These are phyloP conservation scores for Globia sparganii DNA, from an alignment of 2,888 invertebrate genomes.

Conservation along the genomic window DNA sequence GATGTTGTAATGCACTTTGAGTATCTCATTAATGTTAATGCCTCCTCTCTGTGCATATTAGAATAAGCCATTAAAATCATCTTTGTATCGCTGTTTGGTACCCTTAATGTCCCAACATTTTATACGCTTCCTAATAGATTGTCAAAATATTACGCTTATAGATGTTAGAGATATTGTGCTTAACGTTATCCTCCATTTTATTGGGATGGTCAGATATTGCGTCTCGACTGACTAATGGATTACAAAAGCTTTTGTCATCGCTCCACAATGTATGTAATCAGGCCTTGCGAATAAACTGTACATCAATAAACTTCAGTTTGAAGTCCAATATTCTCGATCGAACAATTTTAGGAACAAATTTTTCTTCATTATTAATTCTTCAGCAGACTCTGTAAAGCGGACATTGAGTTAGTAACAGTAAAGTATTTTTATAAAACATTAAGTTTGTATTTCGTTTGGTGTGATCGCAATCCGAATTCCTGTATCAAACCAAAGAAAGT, in stretches of 20 bases:
- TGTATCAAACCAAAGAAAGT: slow-evolving; percentile 30
- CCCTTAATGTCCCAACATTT: slow-evolving; percentile 30
- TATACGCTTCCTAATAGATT: slow-evolving; percentile 32
- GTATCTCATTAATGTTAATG: slow-evolving; percentile 63
- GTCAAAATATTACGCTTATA: slow-evolving; percentile 42
- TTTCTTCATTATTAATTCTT: slow-evolving; percentile 59
- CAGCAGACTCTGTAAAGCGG: slow-evolving; percentile 18
- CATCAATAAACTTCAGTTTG: slow-evolving; percentile 35
- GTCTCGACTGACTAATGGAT: slow-evolving; percentile 11
- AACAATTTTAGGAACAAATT: slow-evolving; percentile 37
- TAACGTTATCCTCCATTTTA: slow-evolving; percentile 20
- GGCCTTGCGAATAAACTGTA: slow-evolving; percentile 42
- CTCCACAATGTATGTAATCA: slow-evolving; percentile 30
- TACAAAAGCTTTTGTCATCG: slow-evolving; percentile 26
- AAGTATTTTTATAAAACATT: slow-evolving; percentile 44
- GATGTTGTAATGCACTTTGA: slow-evolving; percentile 76
- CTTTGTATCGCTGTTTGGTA: slow-evolving; percentile 56
- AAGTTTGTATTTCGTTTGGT: slow-evolving; percentile 49
- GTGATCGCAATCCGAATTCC: slow-evolving; percentile 46
- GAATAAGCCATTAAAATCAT: slow-evolving; percentile 60
- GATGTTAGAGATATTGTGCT: slow-evolving; percentile 35
- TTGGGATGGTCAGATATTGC: slow-evolving; percentile 19
- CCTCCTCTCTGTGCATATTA: slow-evolving; percentile 53
- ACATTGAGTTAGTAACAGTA: slow-evolving; percentile 42
- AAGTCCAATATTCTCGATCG: slow-evolving; percentile 29